These are phyloP conservation scores for Yponomeuta evonymella DNA, from an alignment of 2,888 invertebrate genomes.

Conservation along the genomic window DNA sequence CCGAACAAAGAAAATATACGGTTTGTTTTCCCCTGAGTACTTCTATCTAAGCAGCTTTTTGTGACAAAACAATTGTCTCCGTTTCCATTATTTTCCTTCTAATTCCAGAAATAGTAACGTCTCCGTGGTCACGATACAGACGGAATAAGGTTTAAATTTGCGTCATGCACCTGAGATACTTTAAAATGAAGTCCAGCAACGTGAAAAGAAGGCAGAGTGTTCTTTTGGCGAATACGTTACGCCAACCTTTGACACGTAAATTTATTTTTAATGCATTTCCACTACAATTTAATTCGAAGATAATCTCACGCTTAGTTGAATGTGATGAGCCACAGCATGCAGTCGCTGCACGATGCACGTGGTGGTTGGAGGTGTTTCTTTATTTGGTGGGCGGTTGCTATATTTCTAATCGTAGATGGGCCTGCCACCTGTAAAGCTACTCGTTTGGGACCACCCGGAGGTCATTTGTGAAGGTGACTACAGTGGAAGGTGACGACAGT, in stretches of 20 bases:
- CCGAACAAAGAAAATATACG: not conserved
- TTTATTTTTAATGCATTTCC: no score
- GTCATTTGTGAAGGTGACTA: no score
- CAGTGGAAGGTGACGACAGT: no score
- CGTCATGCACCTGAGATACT: constrained; percentile 46
- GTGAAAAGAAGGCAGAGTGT: not conserved
- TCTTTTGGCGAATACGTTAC: not conserved
- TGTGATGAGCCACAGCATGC: no score
- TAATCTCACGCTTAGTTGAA: no score
- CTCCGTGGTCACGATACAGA: constrained; percentile 29
- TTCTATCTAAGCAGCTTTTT: not conserved
- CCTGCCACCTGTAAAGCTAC: no score
- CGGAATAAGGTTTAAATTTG: constrained; percentile 42
- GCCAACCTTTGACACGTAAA: not conserved
- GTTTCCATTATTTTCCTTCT: not conserved
- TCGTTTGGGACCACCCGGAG: no score
- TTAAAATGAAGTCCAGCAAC: constrained; percentile 48
- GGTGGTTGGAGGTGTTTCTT: no score
- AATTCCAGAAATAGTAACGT: not conserved
- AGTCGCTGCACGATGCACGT: no score
- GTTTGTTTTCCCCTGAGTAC: not conserved
- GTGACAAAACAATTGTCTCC: not conserved
- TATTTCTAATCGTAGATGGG: no score
- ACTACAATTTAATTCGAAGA: no score
- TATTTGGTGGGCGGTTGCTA: no score